Percentiles rank a stretch among this genome's conserved stretches.
Evolutionary conservation across 2,888 invertebrate genomes (phyloP).

Genomic region (Endotricha flammealis): DNA sequence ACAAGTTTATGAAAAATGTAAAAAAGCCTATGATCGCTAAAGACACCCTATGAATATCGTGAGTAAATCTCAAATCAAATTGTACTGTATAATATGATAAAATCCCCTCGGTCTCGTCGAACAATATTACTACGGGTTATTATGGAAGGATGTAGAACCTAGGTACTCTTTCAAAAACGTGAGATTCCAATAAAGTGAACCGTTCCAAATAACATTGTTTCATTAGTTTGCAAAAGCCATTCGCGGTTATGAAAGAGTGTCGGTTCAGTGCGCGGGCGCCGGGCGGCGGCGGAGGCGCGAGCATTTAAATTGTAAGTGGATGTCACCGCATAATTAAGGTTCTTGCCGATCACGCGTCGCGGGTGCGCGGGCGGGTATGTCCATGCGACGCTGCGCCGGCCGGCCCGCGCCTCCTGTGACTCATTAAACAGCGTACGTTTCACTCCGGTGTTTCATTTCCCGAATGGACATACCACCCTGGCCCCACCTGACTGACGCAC

Average conservation of each 20-base stretch:
- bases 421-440: slow-evolving; percentile 70
- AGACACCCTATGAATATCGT: no score
- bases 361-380: slow-evolving; percentile 66
- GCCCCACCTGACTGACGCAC: slow-evolving; percentile 34
- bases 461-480: slow-evolving; percentile 70
- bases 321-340: slow-evolving; percentile 24
- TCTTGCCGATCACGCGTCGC: slow-evolving; percentile 29
- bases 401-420: slow-evolving; percentile 50
- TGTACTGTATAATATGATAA: not conserved
- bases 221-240: not conserved
- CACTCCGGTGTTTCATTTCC: slow-evolving; percentile 67
- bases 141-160: not conserved
- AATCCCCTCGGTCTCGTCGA: slow-evolving; percentile 1
- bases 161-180: not conserved
- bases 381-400: slow-evolving; percentile 46
- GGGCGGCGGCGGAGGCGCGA: slow-evolving; percentile 11
- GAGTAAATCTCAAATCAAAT: not conserved
- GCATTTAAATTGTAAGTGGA: slow-evolving; percentile 18
- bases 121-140: slow-evolving; percentile 1
- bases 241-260: not conserved
- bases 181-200: not conserved
- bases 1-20: not conserved
- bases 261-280: not conserved
- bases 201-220: not conserved
- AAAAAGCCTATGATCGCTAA: not conserved